phyloP scores from a whole-genome alignment of 92 coral and sea anemone species.

The Galaxea fascicularis region DNA sequence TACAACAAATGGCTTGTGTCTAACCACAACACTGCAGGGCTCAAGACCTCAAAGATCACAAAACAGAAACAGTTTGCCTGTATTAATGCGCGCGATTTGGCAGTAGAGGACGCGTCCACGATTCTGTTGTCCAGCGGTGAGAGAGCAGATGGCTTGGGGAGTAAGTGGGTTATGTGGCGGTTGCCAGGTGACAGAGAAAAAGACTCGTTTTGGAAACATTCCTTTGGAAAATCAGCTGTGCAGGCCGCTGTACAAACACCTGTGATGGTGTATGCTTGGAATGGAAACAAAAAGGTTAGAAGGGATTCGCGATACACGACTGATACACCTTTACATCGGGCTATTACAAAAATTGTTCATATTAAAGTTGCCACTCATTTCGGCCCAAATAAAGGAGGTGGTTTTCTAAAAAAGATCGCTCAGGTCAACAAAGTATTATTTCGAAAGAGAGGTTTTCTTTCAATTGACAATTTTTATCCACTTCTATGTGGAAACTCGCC shows the following conservation, averaged over 20 bases:
- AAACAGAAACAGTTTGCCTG: slow-evolving; percentile 40
- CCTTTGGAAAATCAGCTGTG: slow-evolving; percentile 46
- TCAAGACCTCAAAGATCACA: neutral
- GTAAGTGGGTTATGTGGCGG: slow-evolving; percentile 71
- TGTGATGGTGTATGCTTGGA: slow-evolving; percentile 65
- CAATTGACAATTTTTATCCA: too few relatives aligned
- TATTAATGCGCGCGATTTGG: neutral
- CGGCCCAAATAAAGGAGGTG: too few relatives aligned
- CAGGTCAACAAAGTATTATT: too few relatives aligned
- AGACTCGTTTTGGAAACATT: slow-evolving; percentile 59
- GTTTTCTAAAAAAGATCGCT: too few relatives aligned
- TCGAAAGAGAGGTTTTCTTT: too few relatives aligned
- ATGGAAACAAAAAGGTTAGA: slow-evolving; percentile 55
- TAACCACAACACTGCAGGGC: neutral
- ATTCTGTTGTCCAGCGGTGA: slow-evolving; percentile 75
- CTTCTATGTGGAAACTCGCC: too few relatives aligned
- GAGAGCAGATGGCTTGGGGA: slow-evolving; percentile 26
- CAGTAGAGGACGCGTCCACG: slow-evolving; percentile 51
- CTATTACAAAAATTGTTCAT: too few relatives aligned
- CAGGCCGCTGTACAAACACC: slow-evolving; percentile 40
- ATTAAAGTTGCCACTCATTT: too few relatives aligned
- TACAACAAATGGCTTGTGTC: slow-evolving; percentile 35
- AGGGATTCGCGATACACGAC: too few relatives aligned
- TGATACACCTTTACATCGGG: too few relatives aligned
- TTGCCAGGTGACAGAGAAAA: slow-evolving; percentile 56